These are phyloP conservation scores for Eilema caniola DNA, from an alignment of 2,888 invertebrate genomes.

Conservation along the genomic window DNA sequence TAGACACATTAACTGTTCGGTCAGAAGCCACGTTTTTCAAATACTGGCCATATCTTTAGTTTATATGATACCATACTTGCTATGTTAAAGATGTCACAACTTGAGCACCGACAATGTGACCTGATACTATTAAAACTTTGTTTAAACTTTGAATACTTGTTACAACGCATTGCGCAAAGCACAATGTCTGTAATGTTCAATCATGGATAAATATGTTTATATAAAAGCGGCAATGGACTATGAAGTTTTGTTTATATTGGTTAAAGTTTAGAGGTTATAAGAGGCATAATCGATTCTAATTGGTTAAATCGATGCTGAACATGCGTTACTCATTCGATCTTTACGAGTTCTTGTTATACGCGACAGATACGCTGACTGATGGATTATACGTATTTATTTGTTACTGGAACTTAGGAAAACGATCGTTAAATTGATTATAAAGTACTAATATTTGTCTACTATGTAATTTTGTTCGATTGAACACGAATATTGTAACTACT, in stretches of 20 bases:
- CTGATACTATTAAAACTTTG: constrained; percentile 30
- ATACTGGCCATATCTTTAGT: constrained; percentile 46
- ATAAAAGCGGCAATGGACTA: constrained; percentile 24
- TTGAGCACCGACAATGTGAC: constrained; percentile 50
- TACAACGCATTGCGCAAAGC: neutral
- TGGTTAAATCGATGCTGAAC: constrained; percentile 73
- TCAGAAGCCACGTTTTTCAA: constrained; percentile 38
- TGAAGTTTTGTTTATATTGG: neutral
- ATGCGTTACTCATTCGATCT: constrained; percentile 67
- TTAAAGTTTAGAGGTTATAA: constrained; percentile 35
- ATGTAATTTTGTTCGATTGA: constrained; percentile 48
- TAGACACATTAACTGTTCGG: constrained; percentile 38
- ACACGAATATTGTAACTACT: constrained; percentile 18
- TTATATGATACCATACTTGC: constrained; percentile 48
- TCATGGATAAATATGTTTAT: too few relatives aligned
- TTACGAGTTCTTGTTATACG: constrained; percentile 66
- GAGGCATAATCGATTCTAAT: constrained; percentile 71
- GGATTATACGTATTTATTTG: constrained; percentile 57
- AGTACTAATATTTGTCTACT: constrained; percentile 48
- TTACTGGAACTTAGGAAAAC: constrained; percentile 57
- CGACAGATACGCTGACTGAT: constrained; percentile 61
- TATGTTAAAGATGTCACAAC: constrained; percentile 74
- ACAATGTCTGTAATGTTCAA: constrained; percentile 17
- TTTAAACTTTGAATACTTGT: neutral
- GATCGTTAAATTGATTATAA: constrained; percentile 47